Evolutionary conservation across 2,888 invertebrate species (phyloP).

Genomic region (Metalampra italica): DNA sequence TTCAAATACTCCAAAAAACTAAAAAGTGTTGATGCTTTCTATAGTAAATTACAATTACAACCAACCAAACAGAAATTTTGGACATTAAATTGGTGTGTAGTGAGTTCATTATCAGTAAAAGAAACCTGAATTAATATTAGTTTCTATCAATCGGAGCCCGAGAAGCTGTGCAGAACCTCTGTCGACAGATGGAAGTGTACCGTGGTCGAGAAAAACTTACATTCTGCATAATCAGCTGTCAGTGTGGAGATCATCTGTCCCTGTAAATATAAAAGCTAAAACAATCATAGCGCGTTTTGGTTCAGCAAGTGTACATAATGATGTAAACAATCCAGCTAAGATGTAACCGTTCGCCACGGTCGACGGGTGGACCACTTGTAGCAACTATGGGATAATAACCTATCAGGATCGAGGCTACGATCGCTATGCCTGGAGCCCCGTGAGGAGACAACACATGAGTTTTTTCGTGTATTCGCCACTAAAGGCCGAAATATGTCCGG

Average conservation of each 20-base stretch:
- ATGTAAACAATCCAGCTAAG: conserved; percentile 53
- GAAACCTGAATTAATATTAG: conserved; percentile 45
- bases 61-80: conserved; percentile 74
- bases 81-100: conserved; percentile 65
- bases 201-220: conserved; percentile 74
- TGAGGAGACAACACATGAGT: conserved; percentile 45
- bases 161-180: conserved; percentile 49
- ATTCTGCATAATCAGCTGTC: conserved; percentile 80
- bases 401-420: conserved; percentile 61
- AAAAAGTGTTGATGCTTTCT: conserved; percentile 79
- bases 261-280: conserved; percentile 77
- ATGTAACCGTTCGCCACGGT: conserved; percentile 56
- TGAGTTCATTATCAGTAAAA: conserved; percentile 63
- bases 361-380: conserved; percentile 42
- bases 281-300: conserved; percentile 69
- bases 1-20: conserved; percentile 70
- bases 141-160: conserved; percentile 42
- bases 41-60: conserved; percentile 77
- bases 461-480: conserved; percentile 40
- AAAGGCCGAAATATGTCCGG: conserved; percentile 65
- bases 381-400: conserved; percentile 77
- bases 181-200: conserved; percentile 68
- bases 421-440: conserved; percentile 65
- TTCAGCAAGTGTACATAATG: conserved; percentile 54
- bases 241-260: conserved; percentile 79